phyloP scores from a whole-genome alignment of 1,140 invertebrate genomes.

The Temnothorax nylanderi region DNA sequence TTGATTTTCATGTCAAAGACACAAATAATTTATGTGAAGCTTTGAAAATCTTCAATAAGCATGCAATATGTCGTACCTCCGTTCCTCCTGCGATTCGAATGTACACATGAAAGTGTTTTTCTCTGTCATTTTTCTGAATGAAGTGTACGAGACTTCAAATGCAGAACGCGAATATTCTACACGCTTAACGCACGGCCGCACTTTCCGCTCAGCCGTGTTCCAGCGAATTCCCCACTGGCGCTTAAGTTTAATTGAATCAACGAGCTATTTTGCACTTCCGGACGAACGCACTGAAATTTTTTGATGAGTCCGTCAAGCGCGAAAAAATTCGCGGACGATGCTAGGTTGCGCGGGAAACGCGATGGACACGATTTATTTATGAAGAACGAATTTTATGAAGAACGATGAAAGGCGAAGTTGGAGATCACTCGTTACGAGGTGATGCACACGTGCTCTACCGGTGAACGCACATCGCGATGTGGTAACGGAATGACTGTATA shows the following conservation, averaged over 20 bases:
- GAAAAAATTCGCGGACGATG: not conserved
- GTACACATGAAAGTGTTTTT: conserved; percentile 26
- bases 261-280: not conserved
- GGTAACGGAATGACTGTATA: not conserved
- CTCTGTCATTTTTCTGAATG: conserved; percentile 18
- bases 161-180: not conserved
- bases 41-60: conserved; percentile 38
- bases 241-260: conserved; percentile 9
- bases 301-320: not conserved
- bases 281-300: not conserved
- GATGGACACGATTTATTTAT: not conserved
- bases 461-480: not conserved
- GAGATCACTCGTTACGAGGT: not conserved
- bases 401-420: no score
- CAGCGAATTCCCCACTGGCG: not conserved
- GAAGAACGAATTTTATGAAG: not conserved
- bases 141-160: not conserved
- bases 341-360: not conserved
- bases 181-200: not conserved
- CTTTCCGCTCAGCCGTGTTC: not conserved
- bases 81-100: conserved; percentile 18
- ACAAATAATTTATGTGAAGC: not conserved
- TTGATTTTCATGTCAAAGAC: not conserved
- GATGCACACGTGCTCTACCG: not conserved
- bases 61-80: conserved; percentile 52